phyloP scores from a whole-genome alignment of 2,888 invertebrate genomes.

The Labia minor region DNA sequence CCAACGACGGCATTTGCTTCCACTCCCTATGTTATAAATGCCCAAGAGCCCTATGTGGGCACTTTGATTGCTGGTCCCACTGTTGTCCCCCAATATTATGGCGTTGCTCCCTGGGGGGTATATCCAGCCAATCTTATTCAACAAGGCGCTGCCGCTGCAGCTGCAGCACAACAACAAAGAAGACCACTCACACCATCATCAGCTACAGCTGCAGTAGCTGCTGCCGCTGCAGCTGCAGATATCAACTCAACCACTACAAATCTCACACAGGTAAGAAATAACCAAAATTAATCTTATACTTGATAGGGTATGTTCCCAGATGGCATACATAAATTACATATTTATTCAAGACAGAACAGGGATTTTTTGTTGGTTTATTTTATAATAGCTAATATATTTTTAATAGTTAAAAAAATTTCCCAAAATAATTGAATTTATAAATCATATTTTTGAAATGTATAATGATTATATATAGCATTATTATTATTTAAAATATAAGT shows the following conservation, averaged over 20 bases:
- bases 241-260: conserved; percentile 30
- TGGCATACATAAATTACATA: no score
- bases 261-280: conserved; percentile 35
- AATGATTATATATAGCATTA: no score
- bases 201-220: conserved; percentile 48
- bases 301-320: no score
- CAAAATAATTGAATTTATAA: no score
- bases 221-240: conserved; percentile 54
- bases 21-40: conserved; percentile 78
- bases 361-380: no score
- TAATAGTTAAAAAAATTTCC: no score
- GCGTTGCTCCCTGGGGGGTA: conserved; percentile 86
- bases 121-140: conserved; percentile 73
- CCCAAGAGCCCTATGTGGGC: conserved; percentile 75
- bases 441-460: no score
- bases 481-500: no score
- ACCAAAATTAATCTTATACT: no score
- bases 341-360: no score
- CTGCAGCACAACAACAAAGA: conserved; percentile 38
- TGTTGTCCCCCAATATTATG: conserved; percentile 81
- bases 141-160: conserved; percentile 49
- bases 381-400: no score
- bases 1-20: conserved; percentile 38
- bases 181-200: conserved; percentile 41
- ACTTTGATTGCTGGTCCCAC: conserved; percentile 58